Percentiles rank a stretch among this genome's conserved stretches.
Evolutionary conservation across 2,113 vertebrate genomes (phyloP).

Genomic region (Candoia aspera): DNA sequence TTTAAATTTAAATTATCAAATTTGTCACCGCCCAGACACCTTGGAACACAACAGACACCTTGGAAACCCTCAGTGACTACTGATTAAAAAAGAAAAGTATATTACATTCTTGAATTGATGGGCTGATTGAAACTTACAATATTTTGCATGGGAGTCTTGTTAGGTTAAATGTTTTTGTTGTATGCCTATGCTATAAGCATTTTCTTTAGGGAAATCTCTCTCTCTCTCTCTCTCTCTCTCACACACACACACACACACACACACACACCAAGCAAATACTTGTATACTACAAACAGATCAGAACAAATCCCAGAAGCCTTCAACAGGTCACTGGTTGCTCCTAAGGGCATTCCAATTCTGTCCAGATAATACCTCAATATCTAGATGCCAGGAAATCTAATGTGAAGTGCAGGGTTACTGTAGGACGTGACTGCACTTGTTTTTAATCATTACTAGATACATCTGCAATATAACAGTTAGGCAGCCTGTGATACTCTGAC

Average conservation of each 20-base stretch:
- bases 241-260: too few relatives aligned
- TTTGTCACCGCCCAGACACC: too few relatives aligned
- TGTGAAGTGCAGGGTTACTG: conserved; percentile 36
- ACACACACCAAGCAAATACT: too few relatives aligned
- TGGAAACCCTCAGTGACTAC: neutral
- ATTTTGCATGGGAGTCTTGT: too few relatives aligned
- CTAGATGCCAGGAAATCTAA: neutral
- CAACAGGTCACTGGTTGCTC: neutral
- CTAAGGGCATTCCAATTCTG: conserved; percentile 26
- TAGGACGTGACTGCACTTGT: conserved; percentile 20
- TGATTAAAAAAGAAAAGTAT: too few relatives aligned
- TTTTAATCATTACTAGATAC: conserved; percentile 28
- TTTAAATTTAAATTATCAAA: too few relatives aligned
- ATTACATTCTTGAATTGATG: too few relatives aligned
- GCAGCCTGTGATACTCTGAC: neutral
- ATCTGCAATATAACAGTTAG: conserved; percentile 36
- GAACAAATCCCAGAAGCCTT: neutral
- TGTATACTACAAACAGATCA: neutral
- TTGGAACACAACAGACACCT: neutral
- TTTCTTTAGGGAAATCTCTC: too few relatives aligned
- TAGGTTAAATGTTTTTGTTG: too few relatives aligned
- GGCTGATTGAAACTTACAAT: too few relatives aligned
- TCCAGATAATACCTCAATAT: neutral
- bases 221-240: too few relatives aligned
- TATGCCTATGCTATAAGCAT: too few relatives aligned